A percentile compares a stretch with the other conserved stretches of the same genome.
Evolutionary conservation across 2,888 invertebrate species (phyloP).

Genomic region (Kryphioiulus occultus): DNA sequence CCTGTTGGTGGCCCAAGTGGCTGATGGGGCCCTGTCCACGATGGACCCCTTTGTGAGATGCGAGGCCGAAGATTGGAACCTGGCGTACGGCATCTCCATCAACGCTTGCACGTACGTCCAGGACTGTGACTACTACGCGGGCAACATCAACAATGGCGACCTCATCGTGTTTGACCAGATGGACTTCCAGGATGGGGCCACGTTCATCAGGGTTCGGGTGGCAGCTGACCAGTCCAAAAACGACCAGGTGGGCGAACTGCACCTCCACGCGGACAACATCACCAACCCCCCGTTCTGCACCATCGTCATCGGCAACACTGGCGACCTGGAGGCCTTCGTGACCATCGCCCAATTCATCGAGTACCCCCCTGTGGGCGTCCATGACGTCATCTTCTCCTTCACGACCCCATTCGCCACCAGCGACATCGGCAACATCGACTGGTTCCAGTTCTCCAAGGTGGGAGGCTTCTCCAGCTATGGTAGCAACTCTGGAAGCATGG

Average conservation of each 20-base stretch:
- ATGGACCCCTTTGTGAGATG: background rate
- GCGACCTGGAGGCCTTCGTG: background rate
- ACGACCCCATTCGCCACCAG: background rate
- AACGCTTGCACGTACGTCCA: background rate
- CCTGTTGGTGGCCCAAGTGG: too few relatives aligned
- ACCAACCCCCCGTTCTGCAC: background rate
- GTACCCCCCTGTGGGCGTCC: background rate
- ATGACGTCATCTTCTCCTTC: background rate
- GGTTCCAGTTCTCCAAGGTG: background rate
- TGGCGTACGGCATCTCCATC: background rate
- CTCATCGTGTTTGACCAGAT: background rate
- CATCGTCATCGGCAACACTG: background rate
- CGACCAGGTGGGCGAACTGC: background rate
- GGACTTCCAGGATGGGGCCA: background rate
- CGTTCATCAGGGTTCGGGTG: background rate
- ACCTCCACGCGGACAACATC: background rate
- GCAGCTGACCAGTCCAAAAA: background rate
- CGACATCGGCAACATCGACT: constrained; percentile 23
- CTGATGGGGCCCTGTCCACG: background rate
- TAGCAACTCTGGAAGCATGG: background rate
- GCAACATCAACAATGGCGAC: constrained; percentile 13
- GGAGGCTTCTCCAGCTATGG: background rate
- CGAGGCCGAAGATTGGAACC: background rate
- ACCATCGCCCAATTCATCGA: background rate
- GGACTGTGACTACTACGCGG: background rate